Evolutionary conservation across 2,888 invertebrate genomes (phyloP), one percentile per base, ranked within the genome.

Genomic region (Mythimna loreyi): DNA sequence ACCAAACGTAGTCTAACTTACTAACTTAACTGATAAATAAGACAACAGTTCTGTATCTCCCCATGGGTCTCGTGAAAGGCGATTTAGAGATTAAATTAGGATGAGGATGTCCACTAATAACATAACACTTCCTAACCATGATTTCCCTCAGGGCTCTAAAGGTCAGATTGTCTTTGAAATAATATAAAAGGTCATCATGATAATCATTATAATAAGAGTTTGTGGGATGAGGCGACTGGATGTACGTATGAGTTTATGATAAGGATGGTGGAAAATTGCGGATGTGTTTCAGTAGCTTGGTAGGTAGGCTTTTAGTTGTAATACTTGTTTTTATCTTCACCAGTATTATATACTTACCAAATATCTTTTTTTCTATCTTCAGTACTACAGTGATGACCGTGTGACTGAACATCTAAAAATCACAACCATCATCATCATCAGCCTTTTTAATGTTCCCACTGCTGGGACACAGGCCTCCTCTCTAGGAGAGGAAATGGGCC

Each of bases 71-170:
- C 52, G 47, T 82, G 63, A 61, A 61, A 73, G 64, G 49, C 60
- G 60, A 67, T 67, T 74, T 58, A 58, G 61, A 65, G 65, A 66
- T 76, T 53, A 67, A 66, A 72, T 81, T 63, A 73, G 53, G 50
- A 67, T 40, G 25, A 67, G 45, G 23, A 65, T 56, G 53, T 65
- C 21, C 33, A 67, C 64, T 72, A 62, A 68, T 64, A 77, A 77
- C 25, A 59, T 55, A 52, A 59, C 64, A 65, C 58, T 72, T 60
- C 53, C 21, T 28, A 47, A 56, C 65, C 28, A 65, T 73, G 73
- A 68, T 76, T 77, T 77, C 67, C 66, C 77, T 49, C 9, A 43
- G 23, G 63, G n/a, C 21, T 49, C 8, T 49, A 56, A 50, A 70
- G 47, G 40, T 52, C 45, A 33, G 50, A 66, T 25, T 43, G 36